These are phyloP conservation scores for Ostrea edulis DNA, from an alignment of 1,140 invertebrate species.

Conservation along the genomic window DNA sequence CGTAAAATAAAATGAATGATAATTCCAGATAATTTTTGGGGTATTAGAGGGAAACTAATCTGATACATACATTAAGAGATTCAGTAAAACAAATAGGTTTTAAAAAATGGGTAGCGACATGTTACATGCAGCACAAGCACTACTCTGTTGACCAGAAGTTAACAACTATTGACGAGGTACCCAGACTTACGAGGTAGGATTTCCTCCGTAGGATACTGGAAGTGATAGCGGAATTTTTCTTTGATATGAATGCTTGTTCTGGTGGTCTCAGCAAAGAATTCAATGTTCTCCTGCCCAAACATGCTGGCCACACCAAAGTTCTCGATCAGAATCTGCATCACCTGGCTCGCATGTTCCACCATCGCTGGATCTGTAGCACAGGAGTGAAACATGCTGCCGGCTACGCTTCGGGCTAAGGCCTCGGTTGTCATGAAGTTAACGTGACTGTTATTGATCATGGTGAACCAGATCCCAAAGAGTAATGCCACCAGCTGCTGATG, in stretches of 20 bases:
- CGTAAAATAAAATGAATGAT: too few relatives aligned
- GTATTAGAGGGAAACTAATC: too few relatives aligned
- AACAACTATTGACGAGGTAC: too few relatives aligned
- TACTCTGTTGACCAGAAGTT: too few relatives aligned
- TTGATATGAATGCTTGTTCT: constrained; percentile 76
- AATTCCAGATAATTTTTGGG: too few relatives aligned
- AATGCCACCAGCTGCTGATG: constrained; percentile 96
- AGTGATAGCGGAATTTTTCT: constrained; percentile 77
- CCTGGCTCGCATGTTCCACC: constrained; percentile 89
- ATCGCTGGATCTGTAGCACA: constrained; percentile 77
- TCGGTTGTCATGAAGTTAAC: constrained; percentile 93
- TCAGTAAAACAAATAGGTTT: too few relatives aligned
- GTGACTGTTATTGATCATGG: constrained; percentile 95
- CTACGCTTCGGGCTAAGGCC: constrained; percentile 94
- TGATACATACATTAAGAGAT: too few relatives aligned
- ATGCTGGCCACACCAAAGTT: constrained; percentile 97
- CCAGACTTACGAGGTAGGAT: constrained; percentile 74
- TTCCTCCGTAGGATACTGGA: constrained; percentile 73
- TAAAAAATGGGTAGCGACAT: too few relatives aligned
- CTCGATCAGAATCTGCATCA: constrained; percentile 86
- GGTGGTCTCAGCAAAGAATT: constrained; percentile 90
- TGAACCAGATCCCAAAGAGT: constrained; percentile 96
- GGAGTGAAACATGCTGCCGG: constrained; percentile 97
- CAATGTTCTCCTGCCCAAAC: constrained; percentile 97
- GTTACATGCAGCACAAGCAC: too few relatives aligned